Evolutionary conservation across 92 coral and sea anemone species (phyloP).

Genomic region (Porites evermanni): DNA sequence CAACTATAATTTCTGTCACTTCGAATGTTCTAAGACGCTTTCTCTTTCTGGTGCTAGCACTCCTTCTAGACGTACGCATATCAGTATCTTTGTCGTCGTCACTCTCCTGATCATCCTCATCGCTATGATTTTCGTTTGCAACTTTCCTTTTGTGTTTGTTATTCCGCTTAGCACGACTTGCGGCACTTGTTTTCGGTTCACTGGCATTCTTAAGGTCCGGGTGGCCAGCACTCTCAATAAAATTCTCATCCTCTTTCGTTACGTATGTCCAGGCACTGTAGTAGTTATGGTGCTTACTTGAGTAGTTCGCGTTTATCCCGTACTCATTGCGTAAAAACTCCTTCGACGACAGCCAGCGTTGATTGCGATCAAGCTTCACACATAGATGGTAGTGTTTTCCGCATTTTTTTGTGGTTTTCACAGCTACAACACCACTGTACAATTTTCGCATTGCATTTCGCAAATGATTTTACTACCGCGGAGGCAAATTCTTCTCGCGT

Average conservation of each 20-base stretch:
- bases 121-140: not conserved
- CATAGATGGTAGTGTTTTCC: conserved; percentile 13
- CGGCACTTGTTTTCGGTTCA: conserved; percentile 41
- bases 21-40: not conserved
- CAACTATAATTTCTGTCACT: not conserved
- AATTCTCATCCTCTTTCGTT: conserved; percentile 41
- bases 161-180: conserved; percentile 17
- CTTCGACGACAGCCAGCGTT: conserved; percentile 53
- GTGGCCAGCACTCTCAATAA: conserved; percentile 56
- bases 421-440: too few species aligned
- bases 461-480: too few species aligned
- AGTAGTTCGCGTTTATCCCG: conserved; percentile 47
- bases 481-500: too few species aligned
- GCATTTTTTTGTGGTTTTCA: conserved; percentile 4
- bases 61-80: too few species aligned
- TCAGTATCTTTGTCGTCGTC: not conserved
- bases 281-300: conserved; percentile 57
- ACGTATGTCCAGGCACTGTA: conserved; percentile 70
- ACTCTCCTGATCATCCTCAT: not conserved
- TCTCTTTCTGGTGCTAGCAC: not conserved
- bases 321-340: conserved; percentile 32
- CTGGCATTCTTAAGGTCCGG: conserved; percentile 52
- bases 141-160: not conserved
- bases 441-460: too few species aligned
- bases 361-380: conserved; percentile 21